Base-by-base conservation (phyloP, 2,888 invertebrate species). In the Poecilus cupreus region DNA sequence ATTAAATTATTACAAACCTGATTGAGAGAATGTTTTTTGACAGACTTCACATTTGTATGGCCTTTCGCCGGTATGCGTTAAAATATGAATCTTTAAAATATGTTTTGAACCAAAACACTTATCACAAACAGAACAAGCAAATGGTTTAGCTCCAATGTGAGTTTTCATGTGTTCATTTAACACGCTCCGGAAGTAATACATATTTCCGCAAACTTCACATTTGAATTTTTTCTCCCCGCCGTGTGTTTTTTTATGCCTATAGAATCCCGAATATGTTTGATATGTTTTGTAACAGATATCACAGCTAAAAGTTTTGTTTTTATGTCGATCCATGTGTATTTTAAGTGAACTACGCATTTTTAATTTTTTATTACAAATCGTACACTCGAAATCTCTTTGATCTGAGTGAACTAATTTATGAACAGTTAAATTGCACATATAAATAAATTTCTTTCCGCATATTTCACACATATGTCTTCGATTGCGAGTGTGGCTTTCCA, bases 71-170 rank as follows among this genome's bases (percentile, higher is more conserved):
- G 49, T 49, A 16, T 49, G 49, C 5, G 49, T 49, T 5, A 49
- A 5, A 6, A 49, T 49, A 2, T 49, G 49, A 0, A 6, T n/a
- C 16, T 49, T 49, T 49, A 49, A 16, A 49, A 16, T 1, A 6
- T 49, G 0, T 13, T 49, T 11, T 2, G 16, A 16, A 16, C 13
- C 16, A 4, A 49, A 49, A 16, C 5, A 16, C 13, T 49, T 49
- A 13, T 80, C 81, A 82, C 84, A 84, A 39, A 83, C 79, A 20
- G 80, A 26, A 77, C 86, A 86, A 13, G 60, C 6, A 72, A 46
- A 46, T 11, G 72, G 49, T 24, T 72, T 72, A 24, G 16, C 72
- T 11, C 43, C 60, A 26, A 60, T 39, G 13, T 72, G 72, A n/a
- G 20, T 26, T 11, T 46, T 60, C 22, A n/a, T 46, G 10, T 60